Evolutionary conservation across 2,113 vertebrate species (phyloP).

Genomic region (Dolichallabes microphthalmus): DNA sequence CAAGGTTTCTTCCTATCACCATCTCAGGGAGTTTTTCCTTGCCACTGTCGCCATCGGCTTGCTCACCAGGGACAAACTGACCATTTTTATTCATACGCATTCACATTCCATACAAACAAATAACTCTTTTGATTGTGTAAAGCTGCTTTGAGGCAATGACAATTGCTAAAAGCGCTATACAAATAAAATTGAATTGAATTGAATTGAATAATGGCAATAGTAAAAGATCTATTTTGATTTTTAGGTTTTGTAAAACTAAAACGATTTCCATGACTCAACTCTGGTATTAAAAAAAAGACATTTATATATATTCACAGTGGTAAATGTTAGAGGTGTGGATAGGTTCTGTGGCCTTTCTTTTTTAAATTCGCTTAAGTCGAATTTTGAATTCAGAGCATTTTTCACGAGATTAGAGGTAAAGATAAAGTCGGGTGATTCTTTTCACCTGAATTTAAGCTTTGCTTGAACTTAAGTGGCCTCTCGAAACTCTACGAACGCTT

Average conservation of each 20-base stretch:
- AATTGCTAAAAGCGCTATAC: too few relatives aligned
- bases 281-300: not conserved
- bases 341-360: not conserved
- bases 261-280: not conserved
- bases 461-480: not conserved
- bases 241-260: not conserved
- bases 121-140: too few relatives aligned
- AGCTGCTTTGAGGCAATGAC: too few relatives aligned
- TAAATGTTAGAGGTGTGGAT: not conserved
- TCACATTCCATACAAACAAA: too few relatives aligned
- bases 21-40: too few relatives aligned
- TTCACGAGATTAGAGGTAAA: not conserved
- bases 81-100: too few relatives aligned
- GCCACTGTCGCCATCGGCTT: too few relatives aligned
- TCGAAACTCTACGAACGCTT: not conserved
- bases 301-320: not conserved
- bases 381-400: not conserved
- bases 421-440: not conserved
- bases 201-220: not conserved
- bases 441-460: not conserved
- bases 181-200: too few relatives aligned
- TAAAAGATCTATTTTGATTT: not conserved
- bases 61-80: too few relatives aligned
- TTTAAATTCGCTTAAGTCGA: not conserved
- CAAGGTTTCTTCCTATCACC: too few relatives aligned